Conservation (phyloP, 2,797 vertebrate species). For the Meda fulgida region DNA sequence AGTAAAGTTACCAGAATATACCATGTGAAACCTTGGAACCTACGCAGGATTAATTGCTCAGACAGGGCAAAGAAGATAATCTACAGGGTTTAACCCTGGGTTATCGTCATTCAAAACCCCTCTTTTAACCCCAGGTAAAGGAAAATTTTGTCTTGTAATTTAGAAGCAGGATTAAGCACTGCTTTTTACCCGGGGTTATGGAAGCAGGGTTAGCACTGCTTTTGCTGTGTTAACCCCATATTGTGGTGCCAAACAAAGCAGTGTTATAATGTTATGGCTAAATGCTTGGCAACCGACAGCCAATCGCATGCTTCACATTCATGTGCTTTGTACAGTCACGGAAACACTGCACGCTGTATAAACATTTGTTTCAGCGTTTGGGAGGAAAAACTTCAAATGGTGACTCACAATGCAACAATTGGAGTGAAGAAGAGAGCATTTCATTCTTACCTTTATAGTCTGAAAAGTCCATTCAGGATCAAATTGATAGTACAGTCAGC, state of each 20-base stretch:
- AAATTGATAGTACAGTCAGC: not conserved
- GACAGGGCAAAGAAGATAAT: not conserved
- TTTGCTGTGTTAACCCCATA: not conserved
- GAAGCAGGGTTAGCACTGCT: not conserved
- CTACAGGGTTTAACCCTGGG: not conserved
- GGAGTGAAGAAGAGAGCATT: not conserved
- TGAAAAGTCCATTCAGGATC: not conserved
- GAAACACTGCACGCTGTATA: no score
- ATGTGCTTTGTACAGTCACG: not conserved
- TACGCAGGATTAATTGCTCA: not conserved
- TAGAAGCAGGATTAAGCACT: no score
- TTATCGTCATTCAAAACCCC: not conserved
- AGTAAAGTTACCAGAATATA: not conserved
- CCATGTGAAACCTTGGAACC: not conserved
- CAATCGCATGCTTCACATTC: not conserved
- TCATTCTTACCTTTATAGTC: not conserved
- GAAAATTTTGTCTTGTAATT: no score
- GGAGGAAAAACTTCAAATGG: not conserved
- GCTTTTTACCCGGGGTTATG: no score
- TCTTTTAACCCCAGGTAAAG: no score
- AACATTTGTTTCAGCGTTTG: no score
- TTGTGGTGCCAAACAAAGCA: not conserved
- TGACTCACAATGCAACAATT: not conserved
- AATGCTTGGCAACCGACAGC: not conserved
- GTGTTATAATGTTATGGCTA: not conserved